A percentile compares a stretch with the other conserved stretches of the same genome.
phyloP scores from a whole-genome alignment of 1,140 invertebrate genomes.

The Penaeus chinensis region DNA sequence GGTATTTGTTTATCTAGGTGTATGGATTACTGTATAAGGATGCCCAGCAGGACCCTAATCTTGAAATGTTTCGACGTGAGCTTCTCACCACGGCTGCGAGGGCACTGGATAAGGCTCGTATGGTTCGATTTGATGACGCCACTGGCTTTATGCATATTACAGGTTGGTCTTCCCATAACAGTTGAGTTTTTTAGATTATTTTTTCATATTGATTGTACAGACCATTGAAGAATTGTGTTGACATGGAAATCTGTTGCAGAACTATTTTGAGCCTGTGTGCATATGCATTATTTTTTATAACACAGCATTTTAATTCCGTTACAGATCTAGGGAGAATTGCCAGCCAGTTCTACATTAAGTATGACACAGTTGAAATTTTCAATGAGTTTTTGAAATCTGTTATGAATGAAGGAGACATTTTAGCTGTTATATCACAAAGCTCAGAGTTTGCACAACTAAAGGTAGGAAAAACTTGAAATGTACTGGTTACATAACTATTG shows the following conservation, averaged over 20 bases:
- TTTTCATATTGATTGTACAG: background rate
- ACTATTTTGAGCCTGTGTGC: no score
- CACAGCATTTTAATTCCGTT: conserved; percentile 63
- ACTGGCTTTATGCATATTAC: conserved; percentile 86
- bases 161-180: conserved; percentile 69
- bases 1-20: conserved; percentile 10
- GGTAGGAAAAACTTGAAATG: conserved; percentile 69
- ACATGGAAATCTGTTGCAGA: no score
- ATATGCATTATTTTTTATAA: background rate
- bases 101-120: conserved; percentile 89
- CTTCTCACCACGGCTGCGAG: conserved; percentile 84
- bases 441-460: conserved; percentile 98
- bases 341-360: conserved; percentile 98
- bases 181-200: background rate
- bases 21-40: conserved; percentile 59
- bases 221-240: background rate
- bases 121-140: conserved; percentile 90
- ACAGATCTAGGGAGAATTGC: conserved; percentile 93
- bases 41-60: conserved; percentile 78
- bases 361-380: conserved; percentile 92
- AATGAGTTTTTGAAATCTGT: conserved; percentile 81
- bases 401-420: conserved; percentile 89
- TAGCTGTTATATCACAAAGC: conserved; percentile 89
- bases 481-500: conserved; percentile 14
- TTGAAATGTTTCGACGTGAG: conserved; percentile 80